phyloP scores from a whole-genome alignment of 2,113 vertebrate species.

The Piliocolobus tephrosceles region DNA sequence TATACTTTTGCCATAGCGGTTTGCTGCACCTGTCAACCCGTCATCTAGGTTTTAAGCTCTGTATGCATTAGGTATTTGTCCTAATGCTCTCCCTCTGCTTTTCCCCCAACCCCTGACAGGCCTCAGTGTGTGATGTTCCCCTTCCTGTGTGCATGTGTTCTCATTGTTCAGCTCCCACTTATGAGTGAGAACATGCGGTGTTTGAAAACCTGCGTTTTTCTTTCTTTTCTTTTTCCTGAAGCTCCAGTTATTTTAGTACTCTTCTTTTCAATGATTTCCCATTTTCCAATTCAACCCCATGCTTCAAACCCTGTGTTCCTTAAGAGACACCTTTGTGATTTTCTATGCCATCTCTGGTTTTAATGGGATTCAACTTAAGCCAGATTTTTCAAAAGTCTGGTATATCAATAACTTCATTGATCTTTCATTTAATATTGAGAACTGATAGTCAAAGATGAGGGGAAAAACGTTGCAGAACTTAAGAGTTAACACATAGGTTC shows the following conservation, averaged over 20 bases:
- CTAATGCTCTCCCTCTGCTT: too few relatives aligned
- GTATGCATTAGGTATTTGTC: too few relatives aligned
- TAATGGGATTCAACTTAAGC: neutral
- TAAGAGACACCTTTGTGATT: neutral
- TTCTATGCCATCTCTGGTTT: neutral
- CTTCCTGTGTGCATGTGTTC: too few relatives aligned
- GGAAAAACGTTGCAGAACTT: neutral
- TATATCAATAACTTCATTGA: neutral
- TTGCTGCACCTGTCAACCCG: too few relatives aligned
- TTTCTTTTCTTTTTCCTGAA: neutral
- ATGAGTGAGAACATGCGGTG: too few relatives aligned
- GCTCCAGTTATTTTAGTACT: neutral
- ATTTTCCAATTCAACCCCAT: neutral
- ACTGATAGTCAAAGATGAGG: neutral
- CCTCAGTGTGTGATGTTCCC: too few relatives aligned
- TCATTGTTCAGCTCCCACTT: too few relatives aligned
- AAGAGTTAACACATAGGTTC: neutral
- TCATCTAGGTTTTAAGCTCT: too few relatives aligned
- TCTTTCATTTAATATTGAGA: slow-evolving; percentile 6
- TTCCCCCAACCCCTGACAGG: too few relatives aligned
- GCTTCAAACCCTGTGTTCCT: neutral
- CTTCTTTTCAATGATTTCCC: neutral
- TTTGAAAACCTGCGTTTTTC: neutral
- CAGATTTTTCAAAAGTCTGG: slow-evolving; percentile 3
- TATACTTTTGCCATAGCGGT: too few relatives aligned